Conservation (phyloP, 2,888 invertebrate species). For the Acanthosepion esculentum region DNA sequence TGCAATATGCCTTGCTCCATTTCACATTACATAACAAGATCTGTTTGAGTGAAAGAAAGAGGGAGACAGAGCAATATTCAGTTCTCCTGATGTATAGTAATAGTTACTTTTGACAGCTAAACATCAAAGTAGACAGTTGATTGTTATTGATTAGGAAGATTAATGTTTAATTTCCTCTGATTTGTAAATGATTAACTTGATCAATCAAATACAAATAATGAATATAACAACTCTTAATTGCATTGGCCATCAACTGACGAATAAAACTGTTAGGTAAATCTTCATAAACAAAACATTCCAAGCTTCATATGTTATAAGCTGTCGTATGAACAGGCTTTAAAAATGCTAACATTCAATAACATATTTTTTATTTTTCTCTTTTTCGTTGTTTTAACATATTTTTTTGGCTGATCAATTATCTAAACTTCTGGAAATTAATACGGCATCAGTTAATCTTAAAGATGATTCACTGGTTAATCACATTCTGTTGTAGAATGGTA, state of each 20-base stretch:
- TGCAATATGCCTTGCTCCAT: too few species aligned
- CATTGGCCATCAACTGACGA: not conserved
- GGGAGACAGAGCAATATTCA: not conserved
- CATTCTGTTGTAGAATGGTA: too few species aligned
- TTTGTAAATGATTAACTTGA: not conserved
- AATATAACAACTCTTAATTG: not conserved
- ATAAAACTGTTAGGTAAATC: not conserved
- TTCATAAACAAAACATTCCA: not conserved
- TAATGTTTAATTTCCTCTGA: slow-evolving; percentile 19
- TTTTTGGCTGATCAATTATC: too few species aligned
- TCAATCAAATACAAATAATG: not conserved
- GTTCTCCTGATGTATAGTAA: not conserved
- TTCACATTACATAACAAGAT: not conserved
- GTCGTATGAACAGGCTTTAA: not conserved
- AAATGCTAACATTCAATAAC: not conserved
- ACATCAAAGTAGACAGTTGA: not conserved
- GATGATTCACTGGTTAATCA: too few species aligned
- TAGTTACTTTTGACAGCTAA: not conserved
- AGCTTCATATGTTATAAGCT: not conserved
- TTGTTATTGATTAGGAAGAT: not conserved
- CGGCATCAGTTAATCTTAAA: too few species aligned
- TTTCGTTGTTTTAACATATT: too few species aligned
- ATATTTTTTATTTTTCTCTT: too few species aligned
- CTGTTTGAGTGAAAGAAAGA: too few species aligned
- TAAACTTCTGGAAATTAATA: too few species aligned